Base-by-base conservation (phyloP, 2,888 invertebrate species). In the Alentia gelatinosa region DNA sequence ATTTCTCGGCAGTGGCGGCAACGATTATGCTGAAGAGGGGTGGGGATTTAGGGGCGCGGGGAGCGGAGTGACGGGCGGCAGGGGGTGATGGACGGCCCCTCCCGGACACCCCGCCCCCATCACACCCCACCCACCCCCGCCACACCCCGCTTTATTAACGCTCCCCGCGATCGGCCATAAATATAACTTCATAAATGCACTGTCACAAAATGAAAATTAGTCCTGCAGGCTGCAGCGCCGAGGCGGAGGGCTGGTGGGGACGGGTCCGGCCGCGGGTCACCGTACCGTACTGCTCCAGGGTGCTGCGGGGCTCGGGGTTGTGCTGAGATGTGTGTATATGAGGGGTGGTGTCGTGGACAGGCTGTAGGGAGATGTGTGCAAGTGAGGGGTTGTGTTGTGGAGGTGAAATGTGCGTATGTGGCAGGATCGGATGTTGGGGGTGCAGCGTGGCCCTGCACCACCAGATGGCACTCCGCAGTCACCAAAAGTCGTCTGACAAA, bases 171-270 rank as follows among this genome's bases (percentile, higher is more conserved):
- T 86, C 86, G 47, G 42, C 47, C 86, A 47, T 86, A 86, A 86
- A 86, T 86, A 86, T 47, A 86, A 86, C 47, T 86, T 86, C 86
- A 86, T 86, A 86, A 86, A 86, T 86, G 86, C 86, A 50, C 86
- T 86, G 86, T 86, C 86, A 86, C 86, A 86, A 86, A 86, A 86
- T 86, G 86, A 86, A 86, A 86, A 86, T 86, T 42, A 86, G 86
- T 86, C 47, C 35, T 19, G 30, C 86, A 39, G 9, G 79, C 79
- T n/a, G 56, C 56, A 56, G 56, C 3, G 56, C 23, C 56, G 56
- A 56, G 56, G 3, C n/a, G 56, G 7, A 15, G 47, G 47, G 47
- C 47, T 42, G 56, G 23, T 56, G 56, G 56, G 5, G n/a, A 19
- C 19, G 56, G 56, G 56, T 56, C 3, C n/a, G 56, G 56, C 56